These are phyloP conservation scores for Schizopygopsis malacanthus DNA, from an alignment of 2,797 vertebrate species.

Conservation along the genomic window DNA sequence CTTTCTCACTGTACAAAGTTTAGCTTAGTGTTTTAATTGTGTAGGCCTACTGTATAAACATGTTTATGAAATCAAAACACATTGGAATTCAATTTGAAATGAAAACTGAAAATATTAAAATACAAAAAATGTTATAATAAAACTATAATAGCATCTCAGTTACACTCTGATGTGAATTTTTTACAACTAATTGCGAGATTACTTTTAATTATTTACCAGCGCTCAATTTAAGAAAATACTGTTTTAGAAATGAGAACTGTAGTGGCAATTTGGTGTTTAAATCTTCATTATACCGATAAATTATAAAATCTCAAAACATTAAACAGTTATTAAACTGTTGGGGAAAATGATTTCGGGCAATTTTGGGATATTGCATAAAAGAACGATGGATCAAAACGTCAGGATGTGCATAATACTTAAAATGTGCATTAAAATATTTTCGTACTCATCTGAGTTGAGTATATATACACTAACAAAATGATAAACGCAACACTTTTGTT, in stretches of 20 bases:
- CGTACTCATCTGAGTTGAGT: background rate
- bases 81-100: background rate
- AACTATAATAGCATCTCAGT: background rate
- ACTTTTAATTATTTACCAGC: too few relatives aligned
- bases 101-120: background rate
- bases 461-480: too few relatives aligned
- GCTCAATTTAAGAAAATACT: too few relatives aligned
- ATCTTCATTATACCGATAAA: background rate
- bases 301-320: background rate
- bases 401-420: background rate
- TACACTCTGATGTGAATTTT: background rate
- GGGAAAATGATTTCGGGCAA: too few relatives aligned
- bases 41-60: background rate
- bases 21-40: background rate
- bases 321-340: background rate
- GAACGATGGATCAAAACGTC: too few relatives aligned
- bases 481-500: too few relatives aligned
- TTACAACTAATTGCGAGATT: background rate
- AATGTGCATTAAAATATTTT: background rate
- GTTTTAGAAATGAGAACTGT: too few relatives aligned
- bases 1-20: background rate
- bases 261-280: too few relatives aligned
- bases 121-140: background rate
- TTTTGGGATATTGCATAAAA: too few relatives aligned
- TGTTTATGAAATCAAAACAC: background rate